These are phyloP conservation scores for Priapulus caudatus DNA, from an alignment of 2,888 invertebrate genomes.

Conservation along the genomic window DNA sequence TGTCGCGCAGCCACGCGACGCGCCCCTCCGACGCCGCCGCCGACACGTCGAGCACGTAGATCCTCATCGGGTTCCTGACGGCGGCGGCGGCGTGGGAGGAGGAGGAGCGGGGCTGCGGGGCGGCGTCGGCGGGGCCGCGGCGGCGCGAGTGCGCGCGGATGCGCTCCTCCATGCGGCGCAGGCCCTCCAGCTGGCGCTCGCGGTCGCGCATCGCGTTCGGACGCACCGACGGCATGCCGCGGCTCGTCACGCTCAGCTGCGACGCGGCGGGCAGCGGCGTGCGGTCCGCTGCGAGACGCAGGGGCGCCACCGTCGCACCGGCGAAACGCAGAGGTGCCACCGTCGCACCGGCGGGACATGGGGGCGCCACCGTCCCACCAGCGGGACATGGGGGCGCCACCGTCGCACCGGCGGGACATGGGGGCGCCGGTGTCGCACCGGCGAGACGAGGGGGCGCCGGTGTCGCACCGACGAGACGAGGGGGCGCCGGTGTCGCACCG, in stretches of 20 bases:
- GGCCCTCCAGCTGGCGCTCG: constrained; percentile 50
- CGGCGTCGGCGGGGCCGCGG: constrained; percentile 12
- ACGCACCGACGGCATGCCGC: constrained; percentile 32
- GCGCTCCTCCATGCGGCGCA: constrained; percentile 52
- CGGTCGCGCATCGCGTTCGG: constrained; percentile 43
- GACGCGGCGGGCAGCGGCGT: neutral
- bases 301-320: neutral
- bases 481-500: neutral
- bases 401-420: too few species aligned
- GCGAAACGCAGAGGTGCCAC: too few species aligned
- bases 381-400: too few species aligned
- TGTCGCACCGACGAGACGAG: neutral
- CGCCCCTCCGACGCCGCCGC: constrained; percentile 31
- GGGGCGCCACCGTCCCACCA: too few species aligned
- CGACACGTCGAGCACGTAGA: constrained; percentile 75
- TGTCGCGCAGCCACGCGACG: constrained; percentile 41
- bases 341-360: too few species aligned
- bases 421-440: neutral
- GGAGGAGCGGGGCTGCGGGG: constrained; percentile 6
- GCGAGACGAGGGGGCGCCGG: too few species aligned
- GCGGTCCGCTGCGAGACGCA: neutral
- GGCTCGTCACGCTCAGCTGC: neutral
- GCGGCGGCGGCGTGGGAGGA: constrained; percentile 10
- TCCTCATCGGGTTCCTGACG: constrained; percentile 53
- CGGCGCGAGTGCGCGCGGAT: constrained; percentile 22